Percentiles rank a stretch among this genome's conserved stretches.
These are phyloP conservation scores for Podiceps cristatus DNA, from an alignment of 2,113 vertebrate genomes.

Conservation along the genomic window DNA sequence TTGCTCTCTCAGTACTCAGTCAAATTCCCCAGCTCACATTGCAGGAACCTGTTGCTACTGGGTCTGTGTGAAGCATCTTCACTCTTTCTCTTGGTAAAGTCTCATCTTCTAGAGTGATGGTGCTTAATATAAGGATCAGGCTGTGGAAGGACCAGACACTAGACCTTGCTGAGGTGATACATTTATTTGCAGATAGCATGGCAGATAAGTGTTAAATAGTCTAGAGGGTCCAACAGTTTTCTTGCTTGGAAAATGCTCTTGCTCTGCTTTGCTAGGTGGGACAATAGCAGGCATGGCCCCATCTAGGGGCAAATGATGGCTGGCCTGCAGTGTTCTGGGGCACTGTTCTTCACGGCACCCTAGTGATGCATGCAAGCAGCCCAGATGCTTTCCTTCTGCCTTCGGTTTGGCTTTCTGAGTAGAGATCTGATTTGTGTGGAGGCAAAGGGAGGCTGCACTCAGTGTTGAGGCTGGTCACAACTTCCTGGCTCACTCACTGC, in stretches of 20 bases:
- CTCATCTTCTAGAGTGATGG: background rate
- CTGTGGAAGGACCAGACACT: background rate
- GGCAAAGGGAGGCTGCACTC: background rate
- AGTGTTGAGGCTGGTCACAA: background rate
- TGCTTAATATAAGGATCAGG: background rate
- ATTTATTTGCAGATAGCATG: background rate
- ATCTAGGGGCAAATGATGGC: background rate
- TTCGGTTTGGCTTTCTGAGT: background rate
- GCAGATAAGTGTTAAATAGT: background rate
- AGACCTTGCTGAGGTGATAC: background rate
- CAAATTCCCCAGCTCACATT: background rate
- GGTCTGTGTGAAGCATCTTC: background rate
- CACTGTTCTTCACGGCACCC: background rate
- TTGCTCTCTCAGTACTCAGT: background rate
- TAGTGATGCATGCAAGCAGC: background rate
- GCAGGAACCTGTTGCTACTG: background rate
- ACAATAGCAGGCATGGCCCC: background rate
- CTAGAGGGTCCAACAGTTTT: background rate
- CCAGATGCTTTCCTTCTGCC: background rate
- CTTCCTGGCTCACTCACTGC: background rate
- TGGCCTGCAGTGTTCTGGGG: background rate
- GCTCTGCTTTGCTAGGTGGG: background rate
- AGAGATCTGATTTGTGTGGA: background rate
- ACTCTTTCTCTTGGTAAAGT: background rate
- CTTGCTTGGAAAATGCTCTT: background rate